These are phyloP conservation scores for Malurus leucopterus DNA, from an alignment of 2,797 vertebrate species.

Conservation along the genomic window DNA sequence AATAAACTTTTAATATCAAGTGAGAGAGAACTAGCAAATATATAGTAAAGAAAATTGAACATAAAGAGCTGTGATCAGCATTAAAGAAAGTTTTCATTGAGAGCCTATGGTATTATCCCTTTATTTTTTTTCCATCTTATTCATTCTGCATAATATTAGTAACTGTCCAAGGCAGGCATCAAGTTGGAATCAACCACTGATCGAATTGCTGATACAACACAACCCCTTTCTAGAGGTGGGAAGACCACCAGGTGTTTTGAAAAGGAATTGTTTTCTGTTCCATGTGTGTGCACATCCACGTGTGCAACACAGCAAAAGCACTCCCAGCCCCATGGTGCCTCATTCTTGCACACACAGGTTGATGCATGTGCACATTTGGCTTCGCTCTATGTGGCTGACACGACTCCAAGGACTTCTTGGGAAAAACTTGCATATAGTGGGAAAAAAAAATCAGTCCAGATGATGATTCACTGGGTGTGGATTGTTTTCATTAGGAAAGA, in stretches of 20 bases:
- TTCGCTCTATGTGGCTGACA: background rate
- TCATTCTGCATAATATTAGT: background rate
- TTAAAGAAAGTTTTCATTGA: background rate
- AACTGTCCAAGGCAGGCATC: background rate
- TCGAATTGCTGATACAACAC: background rate
- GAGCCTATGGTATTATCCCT: background rate
- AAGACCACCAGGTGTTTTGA: background rate
- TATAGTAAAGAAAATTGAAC: background rate
- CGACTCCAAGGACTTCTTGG: background rate
- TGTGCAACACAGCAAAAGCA: background rate
- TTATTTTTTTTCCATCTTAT: too few species aligned
- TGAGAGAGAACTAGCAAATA: background rate
- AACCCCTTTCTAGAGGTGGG: background rate
- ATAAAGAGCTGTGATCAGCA: background rate
- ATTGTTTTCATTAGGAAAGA: slow-evolving; percentile 22
- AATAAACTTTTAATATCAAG: background rate
- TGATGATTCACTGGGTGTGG: slow-evolving; percentile 29
- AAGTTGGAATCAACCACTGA: background rate
- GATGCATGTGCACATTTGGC: background rate
- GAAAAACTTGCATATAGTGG: background rate
- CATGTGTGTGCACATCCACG: background rate
- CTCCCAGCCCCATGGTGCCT: background rate
- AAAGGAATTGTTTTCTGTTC: background rate
- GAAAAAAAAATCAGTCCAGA: background rate
- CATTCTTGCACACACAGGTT: background rate